Evolutionary conservation across 1,140 invertebrate species (phyloP), one percentile per base, ranked within the genome.

Genomic region (Mya arenaria): DNA sequence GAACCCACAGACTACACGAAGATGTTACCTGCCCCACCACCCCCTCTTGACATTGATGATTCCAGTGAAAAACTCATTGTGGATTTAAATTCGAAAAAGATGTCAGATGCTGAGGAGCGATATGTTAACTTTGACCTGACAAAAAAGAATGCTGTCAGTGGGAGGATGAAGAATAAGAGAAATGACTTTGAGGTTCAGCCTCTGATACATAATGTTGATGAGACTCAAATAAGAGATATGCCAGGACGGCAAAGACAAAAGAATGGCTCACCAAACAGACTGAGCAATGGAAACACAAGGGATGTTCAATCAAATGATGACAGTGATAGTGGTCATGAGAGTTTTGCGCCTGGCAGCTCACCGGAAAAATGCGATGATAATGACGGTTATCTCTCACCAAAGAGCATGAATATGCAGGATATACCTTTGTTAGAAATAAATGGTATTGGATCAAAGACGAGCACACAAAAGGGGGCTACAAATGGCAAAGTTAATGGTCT

Each of bases 281-380:
- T 87, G 15, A 52, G 28, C 32, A 72, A 86, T 55, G 56, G 85
- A 17, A 84, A 80, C 17, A 89, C 86, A 10, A 89, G 84, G 25
- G 89, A 91, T 30, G 85, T 90, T 37, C 89, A 90, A 62, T 60
- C 86, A 15, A 71, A 82, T 34, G 86, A 91, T 19, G 90, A 91
- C 65, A 90, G 83, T 71, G 90, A 90, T 73, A 91, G 90, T 84
- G 90, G 90, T 56, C 89, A 90, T 72, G 89, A 89, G 56, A 91
- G 90, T 84, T 91, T 87, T 75, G 88, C 88, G 19, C 88, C 88
- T 0, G 89, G 88, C 6, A 87, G 86, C 25, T 88, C 85, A 0
- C 88, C 87, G 0, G 85, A 85, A 8, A 88, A 89, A 72, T 77
- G 78, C 4, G 71, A 82, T 44, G 86, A 85, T 13, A 86, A 88